phyloP scores from a whole-genome alignment of 2,888 invertebrate species.

The Abrostola triplasia region DNA sequence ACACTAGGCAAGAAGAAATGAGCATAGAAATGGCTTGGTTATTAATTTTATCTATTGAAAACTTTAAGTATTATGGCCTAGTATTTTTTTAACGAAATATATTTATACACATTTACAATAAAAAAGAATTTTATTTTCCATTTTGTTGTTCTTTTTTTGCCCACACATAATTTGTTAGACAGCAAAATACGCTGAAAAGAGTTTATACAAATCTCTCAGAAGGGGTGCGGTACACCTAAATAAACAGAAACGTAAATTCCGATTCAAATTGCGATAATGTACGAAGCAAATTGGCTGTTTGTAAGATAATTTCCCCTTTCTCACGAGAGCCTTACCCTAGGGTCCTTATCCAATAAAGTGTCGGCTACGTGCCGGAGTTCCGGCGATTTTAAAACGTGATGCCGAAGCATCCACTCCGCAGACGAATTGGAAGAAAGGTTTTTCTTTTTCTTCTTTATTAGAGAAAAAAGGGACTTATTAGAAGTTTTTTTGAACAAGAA shows the following conservation, averaged over 20 bases:
- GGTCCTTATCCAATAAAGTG: conserved; percentile 52
- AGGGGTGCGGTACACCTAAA: conserved; percentile 9
- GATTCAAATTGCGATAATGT: conserved; percentile 33
- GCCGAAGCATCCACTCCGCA: conserved; percentile 28
- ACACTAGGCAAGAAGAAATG: too few relatives aligned
- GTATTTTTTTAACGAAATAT: too few relatives aligned
- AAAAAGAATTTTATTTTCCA: too few relatives aligned
- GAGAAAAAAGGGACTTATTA: not conserved
- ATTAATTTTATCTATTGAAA: too few relatives aligned
- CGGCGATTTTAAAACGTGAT: conserved; percentile 48
- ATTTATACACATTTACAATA: too few relatives aligned
- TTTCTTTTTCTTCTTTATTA: not conserved
- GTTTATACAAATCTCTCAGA: not conserved
- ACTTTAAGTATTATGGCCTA: too few relatives aligned
- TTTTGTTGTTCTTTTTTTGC: not conserved
- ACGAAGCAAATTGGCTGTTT: conserved; percentile 49
- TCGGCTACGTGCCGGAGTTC: conserved; percentile 42
- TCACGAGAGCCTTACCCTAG: conserved; percentile 30
- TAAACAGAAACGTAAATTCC: conserved; percentile 27
- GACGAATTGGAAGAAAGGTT: conserved; percentile 29
- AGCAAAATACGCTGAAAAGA: not conserved
- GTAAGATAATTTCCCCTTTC: conserved; percentile 46
- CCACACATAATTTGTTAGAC: not conserved
- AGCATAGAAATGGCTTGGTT: too few relatives aligned
- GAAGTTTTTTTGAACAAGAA: not conserved